Evolutionary conservation across 2,888 invertebrate species (phyloP), one percentile per base, ranked within the genome.

Genomic region (Coelinius sp.): DNA sequence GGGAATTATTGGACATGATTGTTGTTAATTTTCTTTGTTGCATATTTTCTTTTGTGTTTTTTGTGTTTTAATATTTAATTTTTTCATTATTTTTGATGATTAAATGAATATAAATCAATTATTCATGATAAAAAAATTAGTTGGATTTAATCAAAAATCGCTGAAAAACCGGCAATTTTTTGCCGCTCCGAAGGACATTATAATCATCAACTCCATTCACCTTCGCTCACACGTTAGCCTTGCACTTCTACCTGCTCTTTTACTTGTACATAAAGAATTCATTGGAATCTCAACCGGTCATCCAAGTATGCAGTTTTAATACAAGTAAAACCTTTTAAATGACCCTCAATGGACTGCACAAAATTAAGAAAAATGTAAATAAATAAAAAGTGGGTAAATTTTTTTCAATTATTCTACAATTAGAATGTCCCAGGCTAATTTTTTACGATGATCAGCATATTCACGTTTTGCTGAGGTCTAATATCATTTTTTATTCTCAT

Each of bases 221-320:
- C 62, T 62, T 62, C 62, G n/a, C n/a, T 41, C 20, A 62, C 35
- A 20, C n/a, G 25, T 53, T 53, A 14, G 14, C 44, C 44, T 14
- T 31, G 56, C 31, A 56, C 56, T 17, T 56, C 27, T n/a, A 2
- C 10, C 38, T 10, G 2, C 10, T 2, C 38, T 2, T 2, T 38
- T 38, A 38, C 5, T 38, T 38, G 5, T 38, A 38, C 10, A 38
- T 38, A 10, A 38, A 38, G 5, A 10, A 3, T 38, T 38, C 10
- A 38, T 38, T 38, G 8, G 2, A 3, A 10, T 10, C 6, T 7
- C 10, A 38, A 38, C 10, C 10, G 1, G 38, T 38, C 8, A 38
- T 38, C 10, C 38, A 38, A 38, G 38, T 38, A 38, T 38, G 10
- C 10, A 2, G 10, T 38, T n/a, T n/a, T n/a, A n/a, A n/a, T n/a